These are phyloP conservation scores for Serripes groenlandicus DNA, from an alignment of 2,888 invertebrate genomes.

Conservation along the genomic window DNA sequence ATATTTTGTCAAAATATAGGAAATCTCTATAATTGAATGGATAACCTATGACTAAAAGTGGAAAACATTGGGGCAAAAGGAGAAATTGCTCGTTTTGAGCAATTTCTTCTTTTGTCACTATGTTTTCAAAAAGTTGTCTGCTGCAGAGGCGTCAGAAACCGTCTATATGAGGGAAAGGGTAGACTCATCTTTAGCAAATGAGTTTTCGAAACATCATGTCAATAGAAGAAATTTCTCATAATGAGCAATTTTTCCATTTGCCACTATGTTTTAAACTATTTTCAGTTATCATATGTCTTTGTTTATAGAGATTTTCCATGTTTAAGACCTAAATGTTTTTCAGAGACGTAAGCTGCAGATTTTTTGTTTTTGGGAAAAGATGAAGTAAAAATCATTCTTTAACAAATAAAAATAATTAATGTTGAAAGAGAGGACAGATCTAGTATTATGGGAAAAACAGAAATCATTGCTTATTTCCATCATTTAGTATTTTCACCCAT, in stretches of 20 bases:
- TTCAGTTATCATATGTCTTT: background rate
- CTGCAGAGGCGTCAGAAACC: background rate
- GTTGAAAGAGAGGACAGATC: no score
- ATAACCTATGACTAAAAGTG: background rate
- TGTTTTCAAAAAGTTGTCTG: background rate
- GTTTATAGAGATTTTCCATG: background rate
- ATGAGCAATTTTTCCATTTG: background rate
- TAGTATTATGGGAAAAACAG: no score
- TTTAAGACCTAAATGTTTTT: background rate
- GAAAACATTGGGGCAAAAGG: background rate
- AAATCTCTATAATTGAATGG: no score
- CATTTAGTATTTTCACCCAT: no score
- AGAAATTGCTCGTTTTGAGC: background rate
- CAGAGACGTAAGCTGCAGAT: no score
- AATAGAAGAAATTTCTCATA: background rate
- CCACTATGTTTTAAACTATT: background rate
- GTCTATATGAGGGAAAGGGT: background rate
- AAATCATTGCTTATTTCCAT: no score
- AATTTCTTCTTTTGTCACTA: constrained; percentile 2
- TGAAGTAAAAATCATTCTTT: no score
- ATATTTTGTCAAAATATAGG: no score
- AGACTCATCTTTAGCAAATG: no score
- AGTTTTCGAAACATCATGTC: background rate
- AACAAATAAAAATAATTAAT: no score
- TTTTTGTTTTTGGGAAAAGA: no score